phyloP scores from a whole-genome alignment of 2,113 vertebrate genomes.

The Phylloscopus trochiloides region DNA sequence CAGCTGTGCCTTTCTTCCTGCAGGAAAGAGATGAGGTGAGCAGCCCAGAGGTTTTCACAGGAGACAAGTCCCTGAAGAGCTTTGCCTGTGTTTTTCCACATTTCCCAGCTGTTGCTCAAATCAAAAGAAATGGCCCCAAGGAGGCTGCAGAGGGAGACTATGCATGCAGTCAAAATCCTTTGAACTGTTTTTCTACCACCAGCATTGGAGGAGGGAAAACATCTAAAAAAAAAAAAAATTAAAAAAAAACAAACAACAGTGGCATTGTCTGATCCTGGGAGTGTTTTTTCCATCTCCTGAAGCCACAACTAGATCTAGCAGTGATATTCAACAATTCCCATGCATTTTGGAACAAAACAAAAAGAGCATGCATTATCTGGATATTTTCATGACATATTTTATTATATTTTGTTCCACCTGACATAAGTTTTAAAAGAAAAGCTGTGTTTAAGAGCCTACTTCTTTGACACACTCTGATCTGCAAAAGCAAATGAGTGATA shows the following conservation, averaged over 20 bases:
- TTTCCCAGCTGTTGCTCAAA: conserved; percentile 68
- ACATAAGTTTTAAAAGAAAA: not conserved
- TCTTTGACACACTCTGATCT: not conserved
- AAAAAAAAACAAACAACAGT: not conserved
- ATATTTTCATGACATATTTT: not conserved
- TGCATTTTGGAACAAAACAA: not conserved
- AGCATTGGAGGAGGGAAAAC: conserved; percentile 8
- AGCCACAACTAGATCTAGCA: not conserved
- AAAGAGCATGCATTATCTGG: not conserved
- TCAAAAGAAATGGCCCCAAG: conserved; percentile 78
- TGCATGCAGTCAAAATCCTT: conserved; percentile 76
- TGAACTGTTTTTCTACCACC: conserved; percentile 70
- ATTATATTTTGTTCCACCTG: not conserved
- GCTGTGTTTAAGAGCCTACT: not conserved
- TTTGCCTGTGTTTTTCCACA: conserved; percentile 67
- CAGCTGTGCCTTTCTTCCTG: conserved; percentile 68
- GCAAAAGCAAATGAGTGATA: not conserved
- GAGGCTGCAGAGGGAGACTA: conserved; percentile 79
- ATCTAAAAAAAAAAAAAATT: not conserved
- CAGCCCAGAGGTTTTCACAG: conserved; percentile 69
- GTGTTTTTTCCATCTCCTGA: not conserved
- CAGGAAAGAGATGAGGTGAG: conserved; percentile 68
- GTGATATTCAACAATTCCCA: not conserved
- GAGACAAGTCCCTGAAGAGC: conserved; percentile 74
- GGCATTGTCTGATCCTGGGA: not conserved